These are phyloP conservation scores for Drosophila pandora DNA, from an alignment of 1,140 invertebrate genomes.

Conservation along the genomic window DNA sequence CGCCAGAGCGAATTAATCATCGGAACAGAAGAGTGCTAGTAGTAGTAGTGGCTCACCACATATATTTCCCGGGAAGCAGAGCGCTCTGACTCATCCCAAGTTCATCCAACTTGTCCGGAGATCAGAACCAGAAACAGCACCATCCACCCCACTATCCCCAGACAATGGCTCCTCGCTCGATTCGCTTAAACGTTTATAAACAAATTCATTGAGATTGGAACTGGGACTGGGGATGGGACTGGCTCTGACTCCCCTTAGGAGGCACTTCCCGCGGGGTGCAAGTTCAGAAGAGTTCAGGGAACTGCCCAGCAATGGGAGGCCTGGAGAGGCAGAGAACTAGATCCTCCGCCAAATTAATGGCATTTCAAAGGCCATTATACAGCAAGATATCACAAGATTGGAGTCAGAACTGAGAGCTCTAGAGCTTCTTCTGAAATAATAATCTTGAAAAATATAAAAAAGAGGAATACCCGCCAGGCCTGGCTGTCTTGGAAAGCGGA, in stretches of 20 bases:
- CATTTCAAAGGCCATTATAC: neutral
- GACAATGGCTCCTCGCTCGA: constrained; percentile 13
- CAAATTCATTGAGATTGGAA: constrained; percentile 57
- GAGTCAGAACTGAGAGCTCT: no score
- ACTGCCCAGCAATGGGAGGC: constrained; percentile 20
- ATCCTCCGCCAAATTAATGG: no score
- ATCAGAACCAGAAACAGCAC: constrained; percentile 4
- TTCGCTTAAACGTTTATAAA: constrained; percentile 57
- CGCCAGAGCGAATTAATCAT: no score
- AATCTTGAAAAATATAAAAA: neutral
- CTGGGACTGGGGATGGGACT: neutral
- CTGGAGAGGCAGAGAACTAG: neutral
- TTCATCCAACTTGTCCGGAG: constrained; percentile 18
- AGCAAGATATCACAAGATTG: no score
- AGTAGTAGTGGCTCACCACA: no score
- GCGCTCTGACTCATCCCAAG: constrained; percentile 25
- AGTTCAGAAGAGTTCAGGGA: constrained; percentile 40
- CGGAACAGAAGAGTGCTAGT: no score
- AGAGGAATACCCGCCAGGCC: neutral
- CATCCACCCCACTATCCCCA: constrained; percentile 5
- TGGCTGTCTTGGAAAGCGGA: constrained; percentile 29
- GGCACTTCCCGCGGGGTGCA: constrained; percentile 1
- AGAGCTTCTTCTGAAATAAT: no score
- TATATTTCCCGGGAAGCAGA: no score
- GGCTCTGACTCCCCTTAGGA: constrained; percentile 35